Conservation (phyloP, 1,140 invertebrate species). For the Sitodiplosis mosellana region DNA sequence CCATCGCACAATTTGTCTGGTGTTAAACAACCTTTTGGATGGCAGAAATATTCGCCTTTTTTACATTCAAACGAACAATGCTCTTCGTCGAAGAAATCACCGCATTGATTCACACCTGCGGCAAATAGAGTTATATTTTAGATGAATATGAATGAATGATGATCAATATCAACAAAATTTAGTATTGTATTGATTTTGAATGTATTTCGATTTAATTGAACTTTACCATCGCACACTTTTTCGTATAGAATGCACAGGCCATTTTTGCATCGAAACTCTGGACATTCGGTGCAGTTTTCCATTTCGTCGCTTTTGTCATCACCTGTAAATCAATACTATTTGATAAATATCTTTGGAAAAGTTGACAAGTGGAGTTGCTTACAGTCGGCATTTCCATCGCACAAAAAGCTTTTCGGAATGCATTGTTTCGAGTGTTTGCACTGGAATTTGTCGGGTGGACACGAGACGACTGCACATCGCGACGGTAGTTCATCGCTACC, state of each 20-base stretch:
- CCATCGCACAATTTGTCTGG: slow-evolving; percentile 54
- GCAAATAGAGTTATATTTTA: too few relatives aligned
- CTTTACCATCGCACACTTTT: slow-evolving; percentile 51
- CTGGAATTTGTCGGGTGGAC: slow-evolving; percentile 41
- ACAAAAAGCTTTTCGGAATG: slow-evolving; percentile 51
- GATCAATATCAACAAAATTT: too few relatives aligned
- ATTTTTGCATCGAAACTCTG: slow-evolving; percentile 47
- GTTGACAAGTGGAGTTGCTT: too few relatives aligned
- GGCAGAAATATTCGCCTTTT: slow-evolving; percentile 37
- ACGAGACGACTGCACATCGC: slow-evolving; percentile 32
- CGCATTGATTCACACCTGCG: slow-evolving; percentile 1
- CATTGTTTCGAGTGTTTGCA: slow-evolving; percentile 40
- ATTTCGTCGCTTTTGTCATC: slow-evolving; percentile 36
- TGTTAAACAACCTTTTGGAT: slow-evolving; percentile 47
- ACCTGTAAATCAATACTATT: not conserved
- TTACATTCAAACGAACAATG: slow-evolving; percentile 21
- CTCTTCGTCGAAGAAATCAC: slow-evolving; percentile 42
- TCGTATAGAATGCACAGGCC: slow-evolving; percentile 48
- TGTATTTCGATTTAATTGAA: too few relatives aligned
- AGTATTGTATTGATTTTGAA: too few relatives aligned
- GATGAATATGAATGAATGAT: too few relatives aligned
- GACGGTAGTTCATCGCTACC: slow-evolving; percentile 38
- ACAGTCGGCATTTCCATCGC: slow-evolving; percentile 39
- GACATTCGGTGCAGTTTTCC: slow-evolving; percentile 32
- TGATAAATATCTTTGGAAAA: too few relatives aligned